Base-by-base conservation (phyloP, 2,797 vertebrate species). In the Brachyrhaphis roseni region DNA sequence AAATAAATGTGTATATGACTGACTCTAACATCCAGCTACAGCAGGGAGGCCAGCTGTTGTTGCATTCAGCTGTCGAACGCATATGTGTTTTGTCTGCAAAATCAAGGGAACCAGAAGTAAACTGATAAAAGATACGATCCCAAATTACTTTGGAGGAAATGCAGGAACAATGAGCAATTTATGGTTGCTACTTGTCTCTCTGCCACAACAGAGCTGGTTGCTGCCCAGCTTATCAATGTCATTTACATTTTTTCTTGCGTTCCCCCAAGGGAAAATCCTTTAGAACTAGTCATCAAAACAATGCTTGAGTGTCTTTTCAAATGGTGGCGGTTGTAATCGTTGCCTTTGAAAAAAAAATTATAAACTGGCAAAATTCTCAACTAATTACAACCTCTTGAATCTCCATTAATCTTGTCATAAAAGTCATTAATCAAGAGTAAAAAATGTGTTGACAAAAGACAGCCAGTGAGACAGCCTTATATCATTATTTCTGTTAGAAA, bases 31-130 rank as follows among this genome's bases (percentile, higher is more conserved):
- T 20, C 23, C 51, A 36, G 74, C 85, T 75, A 76, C 74, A 78
- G 78, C 77, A 26, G 43, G 45, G 80, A 82, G 79, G 72, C 75
- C 86, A 81, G 86, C 87, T 91, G 92, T 89, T 87, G 87, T 85
- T 71, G 78, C 80, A 72, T 26, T 73, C 1, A 26, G 81, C 78
- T 87, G 78, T 87, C 74, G 70, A 59, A 39, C 78, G 53, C 91
- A 80, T 90, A 91, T 92, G 92, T 96, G 96, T 96, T 96, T 94
- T 95, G 96, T 95, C 96, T 96, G 86, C 91, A 94, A 91, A 96
- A 96, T 96, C 96, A 96, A 93, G 95, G 88, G 89, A 91, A 90
- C 92, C 92, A 94, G 89, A 93, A 94, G 93, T 92, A 92, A 93
- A 92, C 93, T 91, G 95, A 95, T 96, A 84, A 92, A 88, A 87